Conservation (phyloP, 1,140 invertebrate genomes). For the Atta cephalotes region DNA sequence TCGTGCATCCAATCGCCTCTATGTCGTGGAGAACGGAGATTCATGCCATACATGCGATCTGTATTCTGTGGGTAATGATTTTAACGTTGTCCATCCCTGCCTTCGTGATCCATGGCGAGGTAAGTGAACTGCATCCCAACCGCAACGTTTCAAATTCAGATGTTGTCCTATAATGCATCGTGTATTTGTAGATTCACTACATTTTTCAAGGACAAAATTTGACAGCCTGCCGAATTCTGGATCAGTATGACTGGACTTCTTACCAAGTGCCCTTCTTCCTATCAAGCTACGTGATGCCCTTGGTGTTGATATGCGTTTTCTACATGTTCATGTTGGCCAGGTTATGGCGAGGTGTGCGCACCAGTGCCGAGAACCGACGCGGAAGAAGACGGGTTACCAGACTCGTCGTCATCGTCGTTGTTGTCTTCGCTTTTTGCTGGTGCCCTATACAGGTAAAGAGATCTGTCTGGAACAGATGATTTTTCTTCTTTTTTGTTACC, state of each 20-base stretch:
- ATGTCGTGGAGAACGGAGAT: slow-evolving; percentile 95
- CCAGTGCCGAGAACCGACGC: slow-evolving; percentile 90
- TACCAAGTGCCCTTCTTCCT: slow-evolving; percentile 93
- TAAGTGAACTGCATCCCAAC: slow-evolving; percentile 79
- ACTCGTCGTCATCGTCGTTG: slow-evolving; percentile 97
- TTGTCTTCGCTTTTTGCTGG: slow-evolving; percentile 98
- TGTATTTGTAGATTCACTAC: slow-evolving; percentile 70
- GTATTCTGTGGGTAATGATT: slow-evolving; percentile 93
- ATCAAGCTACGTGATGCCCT: slow-evolving; percentile 94
- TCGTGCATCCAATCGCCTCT: slow-evolving; percentile 96
- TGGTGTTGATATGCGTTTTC: slow-evolving; percentile 94
- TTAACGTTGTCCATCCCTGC: slow-evolving; percentile 92
- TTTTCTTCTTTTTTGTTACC: neutral
- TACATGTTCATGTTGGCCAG: slow-evolving; percentile 96
- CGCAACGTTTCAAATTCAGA: neutral
- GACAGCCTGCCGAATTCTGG: slow-evolving; percentile 82
- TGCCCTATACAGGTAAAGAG: slow-evolving; percentile 94
- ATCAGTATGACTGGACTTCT: slow-evolving; percentile 79
- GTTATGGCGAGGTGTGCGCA: slow-evolving; percentile 94
- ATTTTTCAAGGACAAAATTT: slow-evolving; percentile 77
- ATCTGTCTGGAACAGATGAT: neutral
- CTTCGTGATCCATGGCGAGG: slow-evolving; percentile 92
- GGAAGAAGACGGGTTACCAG: slow-evolving; percentile 96
- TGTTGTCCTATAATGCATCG: neutral
- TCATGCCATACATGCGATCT: slow-evolving; percentile 93